These are phyloP conservation scores for Epizoanthus illoricatus DNA, from an alignment of 92 coral and sea anemone species.

Conservation along the genomic window DNA sequence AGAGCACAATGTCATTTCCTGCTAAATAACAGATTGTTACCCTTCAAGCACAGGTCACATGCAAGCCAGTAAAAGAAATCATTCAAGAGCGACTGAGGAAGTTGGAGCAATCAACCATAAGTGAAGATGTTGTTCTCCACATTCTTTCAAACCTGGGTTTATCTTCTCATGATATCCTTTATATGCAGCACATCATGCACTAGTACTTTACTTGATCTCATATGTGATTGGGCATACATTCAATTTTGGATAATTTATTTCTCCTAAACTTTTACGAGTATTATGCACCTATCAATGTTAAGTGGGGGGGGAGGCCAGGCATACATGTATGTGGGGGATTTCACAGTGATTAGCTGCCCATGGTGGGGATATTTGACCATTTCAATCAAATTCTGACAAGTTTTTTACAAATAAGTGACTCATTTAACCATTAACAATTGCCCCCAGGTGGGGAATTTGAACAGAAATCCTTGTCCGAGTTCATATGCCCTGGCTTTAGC, in stretches of 20 bases:
- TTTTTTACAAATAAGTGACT: too few relatives aligned
- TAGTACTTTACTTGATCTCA: not conserved
- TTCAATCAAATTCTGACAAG: too few relatives aligned
- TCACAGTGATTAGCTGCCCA: too few relatives aligned
- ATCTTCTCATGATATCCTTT: slow-evolving; percentile 90
- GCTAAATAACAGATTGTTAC: not conserved
- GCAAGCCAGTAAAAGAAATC: slow-evolving; percentile 74
- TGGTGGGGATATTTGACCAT: too few relatives aligned
- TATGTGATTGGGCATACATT: too few relatives aligned
- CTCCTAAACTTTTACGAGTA: too few relatives aligned
- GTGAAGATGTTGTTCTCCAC: slow-evolving; percentile 80
- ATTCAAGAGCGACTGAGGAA: slow-evolving; percentile 78
- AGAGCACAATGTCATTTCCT: too few relatives aligned
- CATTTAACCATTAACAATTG: too few relatives aligned
- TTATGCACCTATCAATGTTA: too few relatives aligned
- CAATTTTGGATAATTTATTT: too few relatives aligned
- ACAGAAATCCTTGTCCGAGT: not conserved
- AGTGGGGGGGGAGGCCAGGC: too few relatives aligned
- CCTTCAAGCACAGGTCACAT: slow-evolving; percentile 62
- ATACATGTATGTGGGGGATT: too few relatives aligned
- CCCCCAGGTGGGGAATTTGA: not conserved
- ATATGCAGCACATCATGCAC: not conserved
- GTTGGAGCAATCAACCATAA: slow-evolving; percentile 66
- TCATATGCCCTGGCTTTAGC: not conserved
- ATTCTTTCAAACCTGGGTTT: slow-evolving; percentile 84